A percentile compares a stretch with the other conserved stretches of the same genome.
phyloP scores from a whole-genome alignment of 2,888 invertebrate genomes.

The Drosophila kokeensis region DNA sequence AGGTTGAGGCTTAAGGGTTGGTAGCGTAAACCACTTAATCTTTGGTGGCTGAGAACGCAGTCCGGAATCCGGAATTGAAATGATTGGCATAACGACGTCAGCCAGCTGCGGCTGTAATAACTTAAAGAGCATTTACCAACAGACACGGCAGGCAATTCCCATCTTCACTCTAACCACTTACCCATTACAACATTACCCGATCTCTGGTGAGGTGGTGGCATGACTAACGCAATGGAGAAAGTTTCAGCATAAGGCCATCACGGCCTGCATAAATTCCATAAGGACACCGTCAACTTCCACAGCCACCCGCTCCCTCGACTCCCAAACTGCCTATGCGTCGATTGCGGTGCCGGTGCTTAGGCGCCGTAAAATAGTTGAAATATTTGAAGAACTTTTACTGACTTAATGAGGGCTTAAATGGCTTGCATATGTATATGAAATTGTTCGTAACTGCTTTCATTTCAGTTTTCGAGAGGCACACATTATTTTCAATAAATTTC shows the following conservation, averaged over 20 bases:
- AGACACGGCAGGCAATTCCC: conserved; percentile 34
- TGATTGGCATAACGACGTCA: conserved; percentile 65
- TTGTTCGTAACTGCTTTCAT: conserved; percentile 47
- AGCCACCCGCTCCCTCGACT: neutral
- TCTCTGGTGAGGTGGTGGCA: conserved; percentile 27
- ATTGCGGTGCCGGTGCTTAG: conserved; percentile 50
- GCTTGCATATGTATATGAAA: conserved; percentile 60
- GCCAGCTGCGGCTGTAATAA: conserved; percentile 58
- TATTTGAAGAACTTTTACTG: conserved; percentile 63
- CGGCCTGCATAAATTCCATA: conserved; percentile 68
- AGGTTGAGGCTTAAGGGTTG: conserved; percentile 5
- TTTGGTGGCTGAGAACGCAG: conserved; percentile 20
- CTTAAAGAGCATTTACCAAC: conserved; percentile 60
- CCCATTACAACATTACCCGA: conserved; percentile 35
- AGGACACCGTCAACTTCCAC: conserved; percentile 51
- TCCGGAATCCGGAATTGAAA: conserved; percentile 45
- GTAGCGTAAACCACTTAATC: conserved; percentile 25
- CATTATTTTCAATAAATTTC: conserved; percentile 4
- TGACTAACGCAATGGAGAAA: conserved; percentile 58
- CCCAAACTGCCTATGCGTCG: conserved; percentile 28
- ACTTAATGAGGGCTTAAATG: conserved; percentile 72
- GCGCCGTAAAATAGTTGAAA: conserved; percentile 70
- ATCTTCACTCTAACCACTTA: conserved; percentile 27
- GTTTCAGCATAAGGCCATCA: conserved; percentile 54
- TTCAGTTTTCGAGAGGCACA: conserved; percentile 18